Percentiles rank a stretch among this genome's conserved stretches.
phyloP scores from a whole-genome alignment of 2,888 invertebrate genomes.

The Yponomeuta cagnagella region DNA sequence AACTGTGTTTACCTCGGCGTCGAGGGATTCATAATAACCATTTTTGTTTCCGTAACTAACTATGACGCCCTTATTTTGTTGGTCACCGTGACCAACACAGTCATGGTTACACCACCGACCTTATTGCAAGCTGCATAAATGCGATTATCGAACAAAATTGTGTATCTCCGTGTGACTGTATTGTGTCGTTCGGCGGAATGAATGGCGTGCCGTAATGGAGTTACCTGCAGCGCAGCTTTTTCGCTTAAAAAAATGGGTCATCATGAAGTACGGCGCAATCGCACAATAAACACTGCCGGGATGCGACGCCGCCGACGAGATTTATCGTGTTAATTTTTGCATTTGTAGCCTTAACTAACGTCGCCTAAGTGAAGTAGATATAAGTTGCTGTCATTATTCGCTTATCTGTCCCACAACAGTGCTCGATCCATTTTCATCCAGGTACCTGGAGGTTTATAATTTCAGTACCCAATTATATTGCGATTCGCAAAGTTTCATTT shows the following conservation, averaged over 20 bases:
- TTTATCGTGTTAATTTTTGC: slow-evolving; percentile 47
- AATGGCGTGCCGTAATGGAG: slow-evolving; percentile 61
- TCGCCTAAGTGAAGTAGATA: slow-evolving; percentile 12
- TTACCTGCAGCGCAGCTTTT: slow-evolving; percentile 54
- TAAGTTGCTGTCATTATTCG: not conserved
- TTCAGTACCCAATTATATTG: no score
- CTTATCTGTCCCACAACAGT: not conserved
- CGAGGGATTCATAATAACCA: slow-evolving; percentile 58
- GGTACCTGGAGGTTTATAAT: no score
- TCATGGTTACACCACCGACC: no score
- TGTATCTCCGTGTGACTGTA: slow-evolving; percentile 26
- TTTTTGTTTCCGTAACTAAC: slow-evolving; percentile 70
- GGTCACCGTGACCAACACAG: slow-evolving; percentile 39
- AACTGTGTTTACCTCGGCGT: slow-evolving; percentile 39
- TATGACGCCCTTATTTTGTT: slow-evolving; percentile 63
- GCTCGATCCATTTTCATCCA: no score
- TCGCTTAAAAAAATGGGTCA: slow-evolving; percentile 23
- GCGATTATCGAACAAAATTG: no score
- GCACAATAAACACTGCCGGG: slow-evolving; percentile 46
- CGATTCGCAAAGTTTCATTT: no score
- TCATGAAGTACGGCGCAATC: slow-evolving; percentile 35
- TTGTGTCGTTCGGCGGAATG: slow-evolving; percentile 58
- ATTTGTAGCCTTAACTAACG: slow-evolving; percentile 4
- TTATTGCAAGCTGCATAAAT: no score
- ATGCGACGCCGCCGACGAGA: slow-evolving; percentile 28